These are phyloP conservation scores for Acanthopleura granulata DNA, from an alignment of 2,888 invertebrate genomes.

Conservation along the genomic window DNA sequence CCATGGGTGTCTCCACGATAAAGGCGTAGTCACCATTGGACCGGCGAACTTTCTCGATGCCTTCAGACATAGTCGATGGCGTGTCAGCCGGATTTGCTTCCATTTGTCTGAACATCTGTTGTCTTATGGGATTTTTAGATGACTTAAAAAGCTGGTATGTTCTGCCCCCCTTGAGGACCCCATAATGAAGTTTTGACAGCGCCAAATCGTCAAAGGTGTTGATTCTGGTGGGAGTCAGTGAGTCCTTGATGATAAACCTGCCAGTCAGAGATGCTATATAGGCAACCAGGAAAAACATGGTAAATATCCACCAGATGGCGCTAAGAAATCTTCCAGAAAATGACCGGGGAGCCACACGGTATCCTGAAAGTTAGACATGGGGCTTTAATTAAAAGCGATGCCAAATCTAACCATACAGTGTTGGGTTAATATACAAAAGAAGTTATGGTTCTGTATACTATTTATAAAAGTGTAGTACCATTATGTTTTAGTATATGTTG, in stretches of 20 bases:
- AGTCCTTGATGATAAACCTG: not conserved
- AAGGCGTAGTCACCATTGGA: conserved; percentile 34
- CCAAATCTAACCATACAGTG: no score
- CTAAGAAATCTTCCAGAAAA: conserved; percentile 37
- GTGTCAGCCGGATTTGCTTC: conserved; percentile 7
- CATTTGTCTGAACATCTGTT: conserved; percentile 14
- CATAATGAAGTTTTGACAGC: not conserved
- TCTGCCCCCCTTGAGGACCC: not conserved
- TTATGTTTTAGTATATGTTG: no score
- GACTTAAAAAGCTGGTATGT: not conserved
- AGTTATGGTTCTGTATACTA: no score
- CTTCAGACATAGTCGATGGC: conserved; percentile 20
- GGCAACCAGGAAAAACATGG: conserved; percentile 33
- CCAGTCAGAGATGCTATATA: conserved; percentile 37
- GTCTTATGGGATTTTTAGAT: not conserved
- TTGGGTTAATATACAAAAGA: no score
- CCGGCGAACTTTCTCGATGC: conserved; percentile 28
- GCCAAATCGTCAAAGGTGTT: conserved; percentile 5
- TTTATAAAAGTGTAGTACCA: no score
- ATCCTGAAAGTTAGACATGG: conserved; percentile 26
- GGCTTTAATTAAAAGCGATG: no score
- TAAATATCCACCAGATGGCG: conserved; percentile 43
- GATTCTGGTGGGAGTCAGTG: not conserved
- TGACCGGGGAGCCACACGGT: conserved; percentile 36
- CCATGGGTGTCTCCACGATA: conserved; percentile 33